Percentiles rank a stretch among this genome's conserved stretches.
phyloP scores from a whole-genome alignment of 2,888 invertebrate genomes.

The Sturmia bella region DNA sequence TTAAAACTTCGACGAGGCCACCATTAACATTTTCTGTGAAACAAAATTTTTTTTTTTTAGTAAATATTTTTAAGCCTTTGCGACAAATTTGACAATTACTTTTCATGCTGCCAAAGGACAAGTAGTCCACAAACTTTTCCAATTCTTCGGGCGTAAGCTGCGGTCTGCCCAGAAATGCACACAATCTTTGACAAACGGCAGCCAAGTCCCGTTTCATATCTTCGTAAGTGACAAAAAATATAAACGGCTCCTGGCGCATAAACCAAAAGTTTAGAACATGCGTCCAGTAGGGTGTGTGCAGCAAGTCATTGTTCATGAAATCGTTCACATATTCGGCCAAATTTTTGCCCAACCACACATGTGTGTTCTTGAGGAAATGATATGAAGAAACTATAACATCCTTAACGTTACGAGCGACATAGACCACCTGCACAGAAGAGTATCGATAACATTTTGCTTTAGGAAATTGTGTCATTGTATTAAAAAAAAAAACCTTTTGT shows the following conservation, averaged over 20 bases:
- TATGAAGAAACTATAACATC: slow-evolving; percentile 91
- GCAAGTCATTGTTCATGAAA: slow-evolving; percentile 56
- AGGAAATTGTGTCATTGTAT: neutral
- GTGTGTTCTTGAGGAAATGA: slow-evolving; percentile 85
- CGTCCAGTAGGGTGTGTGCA: slow-evolving; percentile 72
- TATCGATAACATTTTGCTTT: neutral
- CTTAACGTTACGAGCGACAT: slow-evolving; percentile 91
- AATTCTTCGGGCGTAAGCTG: slow-evolving; percentile 58
- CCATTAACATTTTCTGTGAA: no score
- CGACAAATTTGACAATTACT: no score
- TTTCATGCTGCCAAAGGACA: slow-evolving; percentile 72
- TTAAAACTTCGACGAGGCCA: no score
- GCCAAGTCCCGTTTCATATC: slow-evolving; percentile 74
- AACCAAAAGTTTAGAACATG: slow-evolving; percentile 75
- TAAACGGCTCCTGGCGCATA: slow-evolving; percentile 72
- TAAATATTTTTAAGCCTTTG: no score
- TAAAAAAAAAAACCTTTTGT: slow-evolving; percentile 36
- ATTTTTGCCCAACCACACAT: slow-evolving; percentile 82
- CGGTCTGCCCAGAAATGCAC: slow-evolving; percentile 48
- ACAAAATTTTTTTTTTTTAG: no score
- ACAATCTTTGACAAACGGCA: slow-evolving; percentile 67
- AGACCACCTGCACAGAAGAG: slow-evolving; percentile 89
- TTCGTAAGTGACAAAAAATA: slow-evolving; percentile 76
- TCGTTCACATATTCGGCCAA: slow-evolving; percentile 59
- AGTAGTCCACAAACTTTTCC: slow-evolving; percentile 53